phyloP scores from a whole-genome alignment of 2,113 vertebrate species.

The Lepisosteus oculatus region DNA sequence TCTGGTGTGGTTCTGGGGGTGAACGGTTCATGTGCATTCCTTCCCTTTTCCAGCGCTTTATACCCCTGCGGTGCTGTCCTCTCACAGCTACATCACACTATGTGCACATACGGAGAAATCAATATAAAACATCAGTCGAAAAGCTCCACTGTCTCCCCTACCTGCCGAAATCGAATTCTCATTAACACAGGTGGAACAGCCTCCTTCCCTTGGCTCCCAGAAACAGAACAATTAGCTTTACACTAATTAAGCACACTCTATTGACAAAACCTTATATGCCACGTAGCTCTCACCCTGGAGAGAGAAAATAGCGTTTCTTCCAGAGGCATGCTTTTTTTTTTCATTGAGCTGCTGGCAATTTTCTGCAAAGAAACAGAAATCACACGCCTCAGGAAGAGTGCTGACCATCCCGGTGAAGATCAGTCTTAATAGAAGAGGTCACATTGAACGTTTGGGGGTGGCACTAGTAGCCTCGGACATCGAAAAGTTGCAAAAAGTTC shows the following conservation, averaged over 20 bases:
- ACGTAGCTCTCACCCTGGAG: slow-evolving; percentile 13
- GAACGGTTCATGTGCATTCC: background rate
- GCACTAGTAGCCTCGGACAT: too few species aligned
- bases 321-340: slow-evolving; percentile 16
- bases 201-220: slow-evolving; percentile 23
- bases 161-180: slow-evolving; percentile 36
- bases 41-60: background rate
- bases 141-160: slow-evolving; percentile 20
- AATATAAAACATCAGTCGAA: slow-evolving; percentile 14
- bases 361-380: too few species aligned
- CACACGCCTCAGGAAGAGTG: too few species aligned
- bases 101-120: slow-evolving; percentile 20
- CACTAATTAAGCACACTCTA: slow-evolving; percentile 32
- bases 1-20: background rate
- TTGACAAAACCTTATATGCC: slow-evolving; percentile 27
- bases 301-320: slow-evolving; percentile 21
- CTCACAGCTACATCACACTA: background rate
- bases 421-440: too few species aligned
- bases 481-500: too few species aligned
- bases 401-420: too few species aligned
- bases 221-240: slow-evolving; percentile 29
- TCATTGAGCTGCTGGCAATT: slow-evolving; percentile 18
- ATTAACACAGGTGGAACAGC: slow-evolving; percentile 23
- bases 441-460: too few species aligned
- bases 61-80: background rate